Evolutionary conservation across 2,113 vertebrate species (phyloP).

Genomic region (Jacana jacana): DNA sequence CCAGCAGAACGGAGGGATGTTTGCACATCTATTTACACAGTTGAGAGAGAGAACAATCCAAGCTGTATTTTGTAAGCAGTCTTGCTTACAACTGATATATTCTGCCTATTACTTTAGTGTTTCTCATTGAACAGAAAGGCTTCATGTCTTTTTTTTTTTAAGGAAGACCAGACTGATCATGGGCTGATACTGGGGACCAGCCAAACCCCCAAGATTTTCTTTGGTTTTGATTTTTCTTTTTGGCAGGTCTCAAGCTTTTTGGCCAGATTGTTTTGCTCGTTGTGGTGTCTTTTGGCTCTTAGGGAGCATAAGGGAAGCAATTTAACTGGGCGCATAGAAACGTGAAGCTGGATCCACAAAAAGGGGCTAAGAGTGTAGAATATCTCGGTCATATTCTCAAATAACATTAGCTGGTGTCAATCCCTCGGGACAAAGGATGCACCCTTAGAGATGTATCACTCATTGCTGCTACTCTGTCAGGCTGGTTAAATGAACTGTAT

Average conservation of each 20-base stretch:
- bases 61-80: neutral
- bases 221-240: neutral
- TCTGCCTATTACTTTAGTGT: neutral
- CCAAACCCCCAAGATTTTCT: neutral
- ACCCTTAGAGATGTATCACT: neutral
- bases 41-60: neutral
- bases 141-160: neutral
- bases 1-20: neutral
- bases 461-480: neutral
- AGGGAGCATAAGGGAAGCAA: neutral
- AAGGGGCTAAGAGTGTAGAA: neutral
- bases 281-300: neutral
- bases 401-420: neutral
- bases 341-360: neutral
- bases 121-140: slow-evolving; percentile 13
- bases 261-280: neutral
- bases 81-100: neutral
- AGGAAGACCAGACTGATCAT: slow-evolving; percentile 9
- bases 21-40: neutral
- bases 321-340: neutral
- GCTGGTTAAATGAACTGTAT: neutral
- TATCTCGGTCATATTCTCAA: neutral
- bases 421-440: neutral
- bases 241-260: neutral
- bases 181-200: neutral